Evolutionary conservation across 2,797 vertebrate genomes (phyloP), one percentile per base, ranked within the genome.

Genomic region (Cirrhinus mrigala): DNA sequence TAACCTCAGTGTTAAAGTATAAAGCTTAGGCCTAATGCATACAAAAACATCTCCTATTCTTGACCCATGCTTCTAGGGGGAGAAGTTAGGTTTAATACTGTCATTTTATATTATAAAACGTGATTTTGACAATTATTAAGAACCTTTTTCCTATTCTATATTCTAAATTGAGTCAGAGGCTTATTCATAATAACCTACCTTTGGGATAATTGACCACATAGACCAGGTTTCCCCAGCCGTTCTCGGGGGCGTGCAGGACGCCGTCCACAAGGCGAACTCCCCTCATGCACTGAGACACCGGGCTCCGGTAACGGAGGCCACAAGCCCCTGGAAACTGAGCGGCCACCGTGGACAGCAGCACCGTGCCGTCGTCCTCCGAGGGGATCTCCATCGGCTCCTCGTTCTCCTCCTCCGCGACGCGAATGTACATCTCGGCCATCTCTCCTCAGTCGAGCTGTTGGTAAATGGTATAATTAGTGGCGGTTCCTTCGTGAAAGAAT

Each of bases 311-410:
- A 8, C 98, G 96, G 10, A 99, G 96, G 88, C 98, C 98, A 82
- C 98, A 99, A 0, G 98, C 98, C 1, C 98, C 98, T 0, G 98
- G 98, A 85, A 99, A 99, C 95, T 99, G 98, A 48, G 98, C 98
- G 0, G 98, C 96, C 1, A 99, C 97, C 0, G 98, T 99, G 11
- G 98, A 99, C 0, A 99, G 93, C 82, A 99, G 91, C 15, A 99
- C 97, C 0, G 98, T 99, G 14, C 98, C 98, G 52, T 99, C 98
- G 7, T 99, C 98, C 89, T 99, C 98, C 0, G 98, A 97, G 0
- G 98, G 98, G 79, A 99, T 99, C 93, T 99, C 98, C 93, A 99
- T 99, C 37, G 98, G 98, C 62, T 99, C 98, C 66, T 99, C 98
- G 0, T 98, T 99, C 92, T 99, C 98, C 84, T 99, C 98, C 91